Evolutionary conservation across 2,797 vertebrate genomes (phyloP).

Genomic region (Eulemur coronatus): DNA sequence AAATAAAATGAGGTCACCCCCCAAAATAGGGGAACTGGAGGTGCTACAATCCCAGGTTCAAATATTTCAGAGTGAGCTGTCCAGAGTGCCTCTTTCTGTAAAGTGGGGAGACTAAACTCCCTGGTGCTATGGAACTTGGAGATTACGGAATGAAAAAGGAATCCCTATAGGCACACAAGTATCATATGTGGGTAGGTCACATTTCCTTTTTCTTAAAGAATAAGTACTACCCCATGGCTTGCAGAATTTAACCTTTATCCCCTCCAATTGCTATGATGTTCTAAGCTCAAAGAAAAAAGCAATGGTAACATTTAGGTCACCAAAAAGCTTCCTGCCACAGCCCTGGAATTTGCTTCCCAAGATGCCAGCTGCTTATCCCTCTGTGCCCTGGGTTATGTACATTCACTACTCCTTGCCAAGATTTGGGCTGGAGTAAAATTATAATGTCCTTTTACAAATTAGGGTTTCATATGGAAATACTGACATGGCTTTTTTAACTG

Average conservation of each 20-base stretch:
- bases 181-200: neutral
- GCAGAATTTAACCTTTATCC: neutral
- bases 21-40: neutral
- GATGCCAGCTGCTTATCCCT: conserved; percentile 68
- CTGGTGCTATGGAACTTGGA: neutral
- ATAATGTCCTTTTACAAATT: conserved; percentile 82
- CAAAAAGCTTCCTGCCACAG: conserved; percentile 43
- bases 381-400: conserved; percentile 54
- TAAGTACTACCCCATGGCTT: neutral
- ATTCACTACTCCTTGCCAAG: conserved; percentile 73
- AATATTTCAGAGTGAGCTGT: neutral
- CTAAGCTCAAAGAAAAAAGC: conserved; percentile 37
- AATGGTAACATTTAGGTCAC: conserved; percentile 29
- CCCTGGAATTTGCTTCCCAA: conserved; percentile 41
- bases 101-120: neutral
- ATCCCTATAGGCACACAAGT: neutral
- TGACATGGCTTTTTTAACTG: conserved; percentile 74
- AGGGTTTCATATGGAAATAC: conserved; percentile 82
- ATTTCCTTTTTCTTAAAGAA: neutral
- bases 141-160: neutral
- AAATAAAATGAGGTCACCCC: neutral
- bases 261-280: neutral
- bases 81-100: neutral
- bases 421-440: conserved; percentile 79
- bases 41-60: neutral